Percentiles rank a stretch among this genome's conserved stretches.
phyloP scores from a whole-genome alignment of 1,140 invertebrate species.

The Acromyrmex echinatior region DNA sequence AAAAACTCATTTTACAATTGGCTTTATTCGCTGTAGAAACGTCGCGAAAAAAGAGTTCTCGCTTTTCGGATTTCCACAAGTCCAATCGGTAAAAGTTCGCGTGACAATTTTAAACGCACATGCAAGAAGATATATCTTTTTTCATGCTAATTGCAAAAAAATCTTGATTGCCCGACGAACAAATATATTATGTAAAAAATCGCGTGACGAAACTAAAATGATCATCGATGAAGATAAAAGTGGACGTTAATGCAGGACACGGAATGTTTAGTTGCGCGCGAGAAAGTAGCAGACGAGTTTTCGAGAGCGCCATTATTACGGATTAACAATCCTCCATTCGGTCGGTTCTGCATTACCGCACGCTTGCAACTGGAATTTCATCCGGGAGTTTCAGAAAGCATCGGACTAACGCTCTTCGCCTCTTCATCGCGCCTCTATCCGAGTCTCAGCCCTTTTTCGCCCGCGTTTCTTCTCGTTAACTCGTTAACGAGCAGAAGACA shows the following conservation, averaged over 20 bases:
- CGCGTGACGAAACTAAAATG: background rate
- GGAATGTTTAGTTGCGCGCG: background rate
- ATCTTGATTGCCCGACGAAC: background rate
- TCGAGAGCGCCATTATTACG: constrained; percentile 68
- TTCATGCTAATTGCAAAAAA: constrained; percentile 48
- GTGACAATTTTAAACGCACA: constrained; percentile 1
- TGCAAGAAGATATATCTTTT: constrained; percentile 6
- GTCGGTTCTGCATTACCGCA: constrained; percentile 53
- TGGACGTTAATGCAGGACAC: constrained; percentile 7
- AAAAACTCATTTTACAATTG: constrained; percentile 39
- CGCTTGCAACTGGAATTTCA: constrained; percentile 36
- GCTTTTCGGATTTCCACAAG: constrained; percentile 26
- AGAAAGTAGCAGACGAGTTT: constrained; percentile 39
- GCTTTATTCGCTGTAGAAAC: background rate
- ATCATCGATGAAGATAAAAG: background rate
- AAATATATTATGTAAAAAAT: constrained; percentile 27
- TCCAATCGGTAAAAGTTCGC: background rate
- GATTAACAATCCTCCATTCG: constrained; percentile 71
- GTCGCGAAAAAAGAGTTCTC: background rate
- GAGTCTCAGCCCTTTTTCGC: constrained; percentile 45
- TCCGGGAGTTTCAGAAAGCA: constrained; percentile 62
- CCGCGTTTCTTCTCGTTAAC: constrained; percentile 79
- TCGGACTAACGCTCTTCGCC: constrained; percentile 49
- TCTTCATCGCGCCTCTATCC: background rate
- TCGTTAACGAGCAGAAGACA: constrained; percentile 76